A percentile compares a stretch with the other conserved stretches of the same genome.
These are phyloP conservation scores for Telenomus remus DNA, from an alignment of 1,140 invertebrate genomes.

Conservation along the genomic window DNA sequence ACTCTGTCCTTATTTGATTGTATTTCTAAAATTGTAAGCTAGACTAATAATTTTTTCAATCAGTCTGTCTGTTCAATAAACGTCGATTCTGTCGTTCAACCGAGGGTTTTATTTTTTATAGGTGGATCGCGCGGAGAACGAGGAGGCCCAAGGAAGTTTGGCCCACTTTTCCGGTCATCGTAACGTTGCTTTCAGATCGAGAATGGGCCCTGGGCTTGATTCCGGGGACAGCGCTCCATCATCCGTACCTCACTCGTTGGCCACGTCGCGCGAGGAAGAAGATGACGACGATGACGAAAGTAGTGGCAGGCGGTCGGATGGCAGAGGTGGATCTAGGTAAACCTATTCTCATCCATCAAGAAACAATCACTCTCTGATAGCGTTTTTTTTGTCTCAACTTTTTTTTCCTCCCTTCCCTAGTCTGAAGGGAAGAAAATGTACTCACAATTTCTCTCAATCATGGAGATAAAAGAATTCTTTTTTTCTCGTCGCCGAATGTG, in stretches of 20 bases:
- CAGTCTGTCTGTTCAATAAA: too few species aligned
- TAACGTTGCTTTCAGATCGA: slow-evolving; percentile 68
- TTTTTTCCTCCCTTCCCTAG: too few species aligned
- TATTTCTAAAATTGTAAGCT: too few species aligned
- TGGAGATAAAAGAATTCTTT: too few species aligned
- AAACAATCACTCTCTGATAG: background rate
- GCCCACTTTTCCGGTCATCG: slow-evolving; percentile 61
- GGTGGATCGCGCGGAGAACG: slow-evolving; percentile 74
- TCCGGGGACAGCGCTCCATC: slow-evolving; percentile 73
- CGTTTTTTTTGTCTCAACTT: too few species aligned
- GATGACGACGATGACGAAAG: slow-evolving; percentile 73
- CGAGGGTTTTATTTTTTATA: slow-evolving; percentile 51
- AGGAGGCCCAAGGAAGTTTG: slow-evolving; percentile 71
- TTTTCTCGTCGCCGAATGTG: too few species aligned
- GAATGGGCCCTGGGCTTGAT: slow-evolving; percentile 72
- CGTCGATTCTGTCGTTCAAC: too few species aligned
- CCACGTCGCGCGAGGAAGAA: slow-evolving; percentile 72
- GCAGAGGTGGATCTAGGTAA: slow-evolving; percentile 68
- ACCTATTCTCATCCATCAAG: background rate
- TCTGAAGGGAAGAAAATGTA: too few species aligned
- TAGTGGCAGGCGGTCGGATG: slow-evolving; percentile 68
- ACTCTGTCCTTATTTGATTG: too few species aligned
- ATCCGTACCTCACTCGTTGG: slow-evolving; percentile 71
- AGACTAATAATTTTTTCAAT: too few species aligned
- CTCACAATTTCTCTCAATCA: too few species aligned